Conservation (phyloP, 2,113 vertebrate genomes). For the Peromyscus californicus region DNA sequence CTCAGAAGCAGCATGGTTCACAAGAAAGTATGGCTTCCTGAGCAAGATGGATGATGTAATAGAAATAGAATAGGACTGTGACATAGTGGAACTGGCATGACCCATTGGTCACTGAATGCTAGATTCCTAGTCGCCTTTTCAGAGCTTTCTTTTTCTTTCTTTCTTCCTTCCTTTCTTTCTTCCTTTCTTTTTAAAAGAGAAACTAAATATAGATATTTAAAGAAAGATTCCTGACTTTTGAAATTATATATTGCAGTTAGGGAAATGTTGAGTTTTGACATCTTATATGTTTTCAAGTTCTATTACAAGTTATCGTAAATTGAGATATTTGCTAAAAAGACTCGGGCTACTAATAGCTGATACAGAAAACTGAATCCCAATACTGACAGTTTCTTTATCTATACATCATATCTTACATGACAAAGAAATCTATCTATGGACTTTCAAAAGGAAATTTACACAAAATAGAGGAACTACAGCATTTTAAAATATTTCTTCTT, state of each 20-base stretch:
- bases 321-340: neutral
- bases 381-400: neutral
- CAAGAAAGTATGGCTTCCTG: neutral
- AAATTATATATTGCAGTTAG: neutral
- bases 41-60: neutral
- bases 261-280: neutral
- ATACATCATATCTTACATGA: neutral
- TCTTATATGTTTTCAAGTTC: neutral
- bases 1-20: neutral
- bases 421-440: neutral
- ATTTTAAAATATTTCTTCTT: constrained; percentile 21
- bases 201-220: neutral
- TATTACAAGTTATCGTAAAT: neutral
- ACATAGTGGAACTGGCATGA: neutral
- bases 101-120: neutral
- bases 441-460: constrained; percentile 19
- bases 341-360: neutral
- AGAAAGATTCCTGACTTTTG: neutral
- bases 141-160: neutral
- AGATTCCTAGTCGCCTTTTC: neutral
- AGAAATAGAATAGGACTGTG: neutral
- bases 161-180: neutral
- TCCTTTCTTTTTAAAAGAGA: neutral
- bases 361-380: neutral
- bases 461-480: neutral